Conservation (phyloP, 2,888 invertebrate genomes). For the Cecidostiba fungosa region DNA sequence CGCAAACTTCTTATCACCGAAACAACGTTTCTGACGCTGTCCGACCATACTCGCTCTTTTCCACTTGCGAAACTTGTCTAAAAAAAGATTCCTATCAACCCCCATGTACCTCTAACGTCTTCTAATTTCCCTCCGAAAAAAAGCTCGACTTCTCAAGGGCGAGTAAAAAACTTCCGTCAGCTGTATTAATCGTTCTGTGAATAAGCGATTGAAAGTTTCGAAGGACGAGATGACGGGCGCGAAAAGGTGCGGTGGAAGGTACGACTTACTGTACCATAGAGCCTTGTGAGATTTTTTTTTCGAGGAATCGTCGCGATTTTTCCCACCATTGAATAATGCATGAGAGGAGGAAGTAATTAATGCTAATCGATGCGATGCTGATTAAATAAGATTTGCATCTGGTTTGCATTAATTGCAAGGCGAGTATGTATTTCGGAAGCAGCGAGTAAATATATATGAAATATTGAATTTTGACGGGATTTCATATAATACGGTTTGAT, state of each 20-base stretch:
- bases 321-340: background rate
- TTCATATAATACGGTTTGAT: too few relatives aligned
- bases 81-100: background rate
- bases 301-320: background rate
- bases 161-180: background rate
- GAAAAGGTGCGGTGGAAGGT: background rate
- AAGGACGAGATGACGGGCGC: background rate
- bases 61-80: background rate
- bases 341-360: background rate
- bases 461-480: background rate
- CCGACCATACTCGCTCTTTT: background rate
- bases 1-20: background rate
- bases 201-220: background rate
- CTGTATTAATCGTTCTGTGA: background rate
- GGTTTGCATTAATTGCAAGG: background rate
- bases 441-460: background rate
- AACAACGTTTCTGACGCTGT: background rate
- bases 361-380: background rate
- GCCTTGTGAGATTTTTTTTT: background rate
- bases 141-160: background rate
- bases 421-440: background rate
- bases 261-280: background rate
- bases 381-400: constrained; percentile 7
- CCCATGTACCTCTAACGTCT: background rate
- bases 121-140: background rate